Evolutionary conservation across 2,888 invertebrate genomes (phyloP), one percentile per base, ranked within the genome.

Genomic region (Yponomeuta malinellus): DNA sequence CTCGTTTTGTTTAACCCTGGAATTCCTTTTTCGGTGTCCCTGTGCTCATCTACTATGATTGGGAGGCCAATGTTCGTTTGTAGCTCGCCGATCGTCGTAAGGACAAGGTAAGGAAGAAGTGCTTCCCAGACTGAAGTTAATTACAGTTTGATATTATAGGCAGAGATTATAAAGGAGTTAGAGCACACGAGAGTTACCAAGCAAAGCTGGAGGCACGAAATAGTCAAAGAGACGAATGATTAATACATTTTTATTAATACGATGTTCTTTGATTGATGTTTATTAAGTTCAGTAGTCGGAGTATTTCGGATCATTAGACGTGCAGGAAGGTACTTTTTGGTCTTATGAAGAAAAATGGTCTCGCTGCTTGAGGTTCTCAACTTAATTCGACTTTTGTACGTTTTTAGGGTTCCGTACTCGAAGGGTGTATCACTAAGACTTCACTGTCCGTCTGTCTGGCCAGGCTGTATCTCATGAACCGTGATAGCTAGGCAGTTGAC

Each of bases 201-300:
- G 37, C 2, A 10, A 15, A 15, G 6, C 63, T 63, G 23, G 29
- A 33, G 65, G 88, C 89, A 90, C 89, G 89, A 89, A 88, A 86
- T 83, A 85, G 69, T 72, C 29, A 71, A 70, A 68, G 69, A 81
- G 83, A 86, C 87, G 84, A 84, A 81, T 92, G 91, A 92, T 92
- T 90, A 88, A 92, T 92, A 83, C 83, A 81, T 88, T 89, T 43
- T 90, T 90, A 86, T 88, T 90, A 90, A 86, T 80, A 82, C 79
- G 83, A 83, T 85, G 82, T 85, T 83, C 79, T 80, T 88, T 91
- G 92, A 92, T 92, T 90, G 87, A 92, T 92, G 90, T 88, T 88
- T 89, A 91, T 90, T 89, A 90, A 66, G 89, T 92, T 89, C 92
- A 82, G 92, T 92, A 92, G 92, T 92, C 92, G 81, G 86, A 87